Percentiles rank a stretch among this genome's conserved stretches.
phyloP scores from a whole-genome alignment of 2,888 invertebrate genomes.

The Coecobrya sp. region DNA sequence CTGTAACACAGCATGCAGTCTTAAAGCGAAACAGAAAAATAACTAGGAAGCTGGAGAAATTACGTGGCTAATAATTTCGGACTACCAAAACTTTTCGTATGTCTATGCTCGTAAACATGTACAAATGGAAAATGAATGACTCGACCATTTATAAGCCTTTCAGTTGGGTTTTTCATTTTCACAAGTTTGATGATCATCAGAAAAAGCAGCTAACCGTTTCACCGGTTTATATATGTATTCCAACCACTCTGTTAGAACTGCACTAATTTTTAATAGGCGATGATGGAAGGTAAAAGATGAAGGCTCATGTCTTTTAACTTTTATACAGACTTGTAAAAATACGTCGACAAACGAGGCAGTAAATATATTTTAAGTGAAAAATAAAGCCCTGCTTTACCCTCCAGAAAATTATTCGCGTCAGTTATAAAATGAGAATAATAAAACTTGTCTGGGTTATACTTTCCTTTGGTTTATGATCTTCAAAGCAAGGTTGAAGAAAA shows the following conservation, averaged over 20 bases:
- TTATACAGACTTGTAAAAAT: not conserved
- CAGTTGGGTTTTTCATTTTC: constrained; percentile 31
- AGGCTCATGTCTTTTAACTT: not conserved
- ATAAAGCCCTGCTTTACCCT: not conserved
- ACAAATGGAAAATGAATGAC: not conserved
- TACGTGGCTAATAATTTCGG: constrained; percentile 66
- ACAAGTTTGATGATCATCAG: constrained; percentile 35
- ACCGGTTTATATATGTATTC: not conserved
- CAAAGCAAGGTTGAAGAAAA: constrained; percentile 24
- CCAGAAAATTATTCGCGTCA: constrained; percentile 66
- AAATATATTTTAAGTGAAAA: constrained; percentile 22
- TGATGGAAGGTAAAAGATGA: constrained; percentile 7
- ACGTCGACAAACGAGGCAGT: not conserved
- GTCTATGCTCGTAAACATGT: constrained; percentile 9
- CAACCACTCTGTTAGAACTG: not conserved
- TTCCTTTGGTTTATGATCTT: constrained; percentile 58
- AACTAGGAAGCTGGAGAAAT: constrained; percentile 54
- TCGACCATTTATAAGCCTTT: not conserved
- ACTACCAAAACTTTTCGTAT: not conserved
- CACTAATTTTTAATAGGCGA: constrained; percentile 26
- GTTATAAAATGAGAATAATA: constrained; percentile 58
- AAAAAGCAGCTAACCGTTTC: constrained; percentile 45
- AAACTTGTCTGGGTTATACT: not conserved
- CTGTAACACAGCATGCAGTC: constrained; percentile 58
- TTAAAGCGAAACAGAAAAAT: constrained; percentile 41